Evolutionary conservation across 2,888 invertebrate genomes (phyloP), one percentile per base, ranked within the genome.

Genomic region (Megamerina dolium): DNA sequence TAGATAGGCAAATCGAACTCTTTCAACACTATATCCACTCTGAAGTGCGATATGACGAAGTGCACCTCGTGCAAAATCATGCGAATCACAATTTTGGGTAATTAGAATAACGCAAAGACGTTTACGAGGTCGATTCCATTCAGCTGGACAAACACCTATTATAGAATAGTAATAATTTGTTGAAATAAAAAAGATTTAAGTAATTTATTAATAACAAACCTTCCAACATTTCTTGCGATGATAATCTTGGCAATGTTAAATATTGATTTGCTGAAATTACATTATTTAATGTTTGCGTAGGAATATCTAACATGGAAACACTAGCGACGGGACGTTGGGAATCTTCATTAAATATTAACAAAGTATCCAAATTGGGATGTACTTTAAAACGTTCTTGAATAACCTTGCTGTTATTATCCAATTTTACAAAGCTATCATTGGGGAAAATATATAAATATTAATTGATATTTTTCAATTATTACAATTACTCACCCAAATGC

Each of bases 321-420:
- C 87, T 87, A 26, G 91, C 92, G 46, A 86, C 85, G 0, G 93
- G 89, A 56, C 83, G 78, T 12, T 78, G 74, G 4, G 79, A 77
- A 63, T 87, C 85, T 66, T 96, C 96, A 71, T 94, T 93, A 64
- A 96, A 89, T 45, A 96, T 75, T 51, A 95, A 77, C 61, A 96
- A 77, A 1, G 85, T 84, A 59, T 90, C 89, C 70, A 83, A 74
- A 59, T 82, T 81, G 60, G 79, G 71, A 63, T 87, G 74, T 20
- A 89, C 79, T 70, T 85, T 84, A 70, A 82, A 89, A 39, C 81
- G 79, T 4, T 75, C 72, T 5, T 80, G 78, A 45, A 87, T 79
- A 50, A 75, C 74, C 50, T 75, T 75, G 0, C 82, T 78, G 49
- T 82, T 80, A n/a, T 75, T 73, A 4, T 78, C 78, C 60, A 80